Evolutionary conservation across 2,113 vertebrate genomes (phyloP).

Genomic region (Anarhynchus alexandrinus): DNA sequence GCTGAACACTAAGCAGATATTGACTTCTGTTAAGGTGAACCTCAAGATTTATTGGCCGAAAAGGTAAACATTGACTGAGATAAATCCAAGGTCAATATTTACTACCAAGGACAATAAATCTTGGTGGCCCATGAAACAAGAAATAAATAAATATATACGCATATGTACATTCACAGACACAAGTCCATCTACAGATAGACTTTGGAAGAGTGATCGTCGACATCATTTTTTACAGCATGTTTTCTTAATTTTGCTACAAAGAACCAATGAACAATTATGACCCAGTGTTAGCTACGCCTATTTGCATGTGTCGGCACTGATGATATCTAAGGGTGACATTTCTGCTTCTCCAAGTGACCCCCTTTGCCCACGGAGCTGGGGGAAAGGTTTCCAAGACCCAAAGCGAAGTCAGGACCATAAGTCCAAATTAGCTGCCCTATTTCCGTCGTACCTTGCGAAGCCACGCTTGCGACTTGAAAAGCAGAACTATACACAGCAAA

Average conservation of each 20-base stretch:
- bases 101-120: constrained; percentile 76
- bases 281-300: neutral
- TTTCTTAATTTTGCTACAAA: neutral
- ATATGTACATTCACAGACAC: constrained; percentile 4
- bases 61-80: constrained; percentile 75
- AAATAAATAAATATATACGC: constrained; percentile 60
- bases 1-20: constrained; percentile 75
- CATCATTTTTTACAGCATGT: neutral
- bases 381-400: neutral
- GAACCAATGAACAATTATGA: neutral
- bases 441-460: neutral
- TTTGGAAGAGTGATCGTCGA: neutral
- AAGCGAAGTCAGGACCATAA: neutral
- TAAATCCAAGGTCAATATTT: constrained; percentile 78
- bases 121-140: constrained; percentile 42
- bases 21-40: constrained; percentile 78
- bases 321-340: neutral
- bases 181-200: neutral
- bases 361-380: neutral
- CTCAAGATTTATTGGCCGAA: constrained; percentile 75
- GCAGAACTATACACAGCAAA: neutral
- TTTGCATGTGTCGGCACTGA: neutral
- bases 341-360: neutral
- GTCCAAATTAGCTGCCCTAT: neutral
- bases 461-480: neutral